Evolutionary conservation across 2,888 invertebrate genomes (phyloP), one percentile per base, ranked within the genome.

Genomic region (Calliphora vomitoria): DNA sequence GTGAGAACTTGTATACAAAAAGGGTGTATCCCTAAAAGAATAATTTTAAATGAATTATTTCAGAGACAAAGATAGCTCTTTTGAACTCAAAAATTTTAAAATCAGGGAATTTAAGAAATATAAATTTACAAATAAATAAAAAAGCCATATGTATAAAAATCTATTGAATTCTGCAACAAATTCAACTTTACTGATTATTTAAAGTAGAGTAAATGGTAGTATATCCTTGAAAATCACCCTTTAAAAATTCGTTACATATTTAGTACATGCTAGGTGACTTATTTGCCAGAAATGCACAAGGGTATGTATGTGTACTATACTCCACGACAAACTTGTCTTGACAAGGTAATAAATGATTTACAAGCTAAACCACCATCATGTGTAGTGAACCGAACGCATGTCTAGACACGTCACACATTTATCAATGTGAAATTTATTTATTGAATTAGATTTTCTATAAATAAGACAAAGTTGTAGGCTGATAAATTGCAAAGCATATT

Each of bases 331-430:
- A 44, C 15, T 25, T 66, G 20, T 18, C 41, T 66, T 44, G 66
- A 44, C 66, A 66, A 13, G 44, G 38, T 55, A 55, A 55, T 6
- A 72, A 38, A 72, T 72, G 53, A 53, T 53, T 53, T 25, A 41
- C 60, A 78, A 18, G 41, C 4, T 47, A 64, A 62, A 72, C 25
- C 15, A 53, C 38, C 38, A 41, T 18, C 31, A 62, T 60, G 58
- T 71, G 55, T 13, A 64, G 64, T 44, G 41, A 72, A 41, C 53
- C 44, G 1, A 81, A 81, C 64, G 31, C 25, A 81, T 71, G 76
- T 76, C 83, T 83, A 78, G 83, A 83, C 83, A 64, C 44, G 41
- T 38, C 18, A 58, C n/a, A 64, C 71, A 53, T 69, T 64, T 20
- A 75, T 75, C 75, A 75, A 18, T 47, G 11, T 50, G 8, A 62